These are phyloP conservation scores for Callorhinus ursinus DNA, from an alignment of 2,113 vertebrate genomes.

Conservation along the genomic window DNA sequence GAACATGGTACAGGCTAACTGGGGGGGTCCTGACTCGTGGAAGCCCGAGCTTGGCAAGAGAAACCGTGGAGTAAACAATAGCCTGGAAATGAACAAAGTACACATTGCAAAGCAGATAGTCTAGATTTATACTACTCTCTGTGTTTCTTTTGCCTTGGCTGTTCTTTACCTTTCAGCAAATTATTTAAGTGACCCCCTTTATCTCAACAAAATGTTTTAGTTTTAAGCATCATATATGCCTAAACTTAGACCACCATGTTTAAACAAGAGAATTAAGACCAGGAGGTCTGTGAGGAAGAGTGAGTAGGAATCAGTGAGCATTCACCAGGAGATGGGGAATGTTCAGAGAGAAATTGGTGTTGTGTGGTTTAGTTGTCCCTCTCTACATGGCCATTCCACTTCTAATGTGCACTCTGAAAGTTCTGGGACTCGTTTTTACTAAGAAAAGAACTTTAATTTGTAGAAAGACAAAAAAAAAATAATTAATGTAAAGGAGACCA, in stretches of 20 bases:
- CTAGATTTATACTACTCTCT: neutral
- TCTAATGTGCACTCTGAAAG: neutral
- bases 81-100: neutral
- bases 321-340: neutral
- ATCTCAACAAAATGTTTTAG: neutral
- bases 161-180: neutral
- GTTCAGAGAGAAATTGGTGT: neutral
- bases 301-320: neutral
- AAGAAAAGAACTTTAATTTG: neutral
- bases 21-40: neutral
- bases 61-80: neutral
- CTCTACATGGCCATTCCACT: neutral
- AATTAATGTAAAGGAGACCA: neutral
- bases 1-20: neutral
- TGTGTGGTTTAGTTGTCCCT: neutral
- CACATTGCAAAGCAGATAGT: neutral
- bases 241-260: neutral
- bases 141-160: neutral
- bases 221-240: neutral
- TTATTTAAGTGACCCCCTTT: neutral
- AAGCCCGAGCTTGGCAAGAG: neutral
- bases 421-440: neutral
- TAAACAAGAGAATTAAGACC: neutral
- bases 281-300: neutral
- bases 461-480: neutral